Conservation (phyloP, 2,113 vertebrate genomes). For the Sinocyclocheilus rhinocerous region DNA sequence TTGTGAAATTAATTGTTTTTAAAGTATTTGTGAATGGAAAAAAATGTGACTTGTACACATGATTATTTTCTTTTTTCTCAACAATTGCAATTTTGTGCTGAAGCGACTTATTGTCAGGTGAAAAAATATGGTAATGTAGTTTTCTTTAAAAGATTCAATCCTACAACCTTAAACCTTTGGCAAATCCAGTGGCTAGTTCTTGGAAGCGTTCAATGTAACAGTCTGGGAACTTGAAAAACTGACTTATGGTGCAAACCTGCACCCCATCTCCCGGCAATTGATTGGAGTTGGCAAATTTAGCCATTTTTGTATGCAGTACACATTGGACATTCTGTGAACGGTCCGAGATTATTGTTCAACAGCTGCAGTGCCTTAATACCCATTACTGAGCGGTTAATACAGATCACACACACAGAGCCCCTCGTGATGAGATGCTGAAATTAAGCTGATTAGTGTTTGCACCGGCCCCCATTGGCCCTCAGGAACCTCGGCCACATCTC, state of each 20-base stretch:
- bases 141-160: not conserved
- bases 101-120: not conserved
- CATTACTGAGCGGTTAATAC: constrained; percentile 26
- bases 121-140: not conserved
- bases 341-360: not conserved
- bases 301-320: not conserved
- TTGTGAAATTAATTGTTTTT: too few relatives aligned
- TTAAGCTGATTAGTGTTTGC: constrained; percentile 46
- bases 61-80: not conserved
- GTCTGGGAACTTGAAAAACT: not conserved
- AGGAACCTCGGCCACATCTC: constrained; percentile 18
- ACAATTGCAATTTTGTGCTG: not conserved
- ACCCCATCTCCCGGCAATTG: not conserved
- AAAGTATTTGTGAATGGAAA: too few relatives aligned
- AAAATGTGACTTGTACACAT: too few relatives aligned
- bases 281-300: not conserved
- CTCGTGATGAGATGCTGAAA: constrained; percentile 44
- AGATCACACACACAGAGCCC: constrained; percentile 22
- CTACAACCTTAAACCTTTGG: not conserved
- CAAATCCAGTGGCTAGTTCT: not conserved
- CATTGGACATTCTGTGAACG: not conserved
- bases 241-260: not conserved
- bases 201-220: not conserved
- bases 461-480: constrained; percentile 46
- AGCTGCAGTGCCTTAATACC: not conserved